Base-by-base conservation (phyloP, 2,113 vertebrate species). In the Marcusenius ussheri region DNA sequence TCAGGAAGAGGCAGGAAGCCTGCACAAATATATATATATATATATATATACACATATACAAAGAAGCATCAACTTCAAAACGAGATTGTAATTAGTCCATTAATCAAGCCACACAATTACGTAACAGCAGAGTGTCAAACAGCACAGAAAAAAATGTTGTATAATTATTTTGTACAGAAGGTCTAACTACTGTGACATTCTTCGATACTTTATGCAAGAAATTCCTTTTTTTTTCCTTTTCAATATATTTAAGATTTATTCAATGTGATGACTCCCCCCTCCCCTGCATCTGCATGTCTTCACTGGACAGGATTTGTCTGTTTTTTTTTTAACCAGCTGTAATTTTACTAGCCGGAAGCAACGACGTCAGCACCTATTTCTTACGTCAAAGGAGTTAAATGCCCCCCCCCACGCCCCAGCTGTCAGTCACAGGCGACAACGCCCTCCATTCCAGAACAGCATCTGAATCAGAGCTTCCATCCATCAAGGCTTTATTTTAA, bases 21-120 rank as follows among this genome's bases (percentile, higher is more conserved):
- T 6, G 24, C 7, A 62, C n/a, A 89, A 86, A 89, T 56, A 21
- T 56, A 58, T n/a, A 51, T 51, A 51, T 51, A 50, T 50, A 49
- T 10, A 62, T 2, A 66, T 8, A 39, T 1, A 77, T 17, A 70
- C 1, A 42, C 4, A 77, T 42, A 42, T 42, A 91, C 89, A 51
- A 53, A 46, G 21, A n/a, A 88, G 88, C 83, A 58, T 56, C 47
- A 90, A 89, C 91, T 93, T 50, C 87, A 51, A 89, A 62, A 70
- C 88, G 88, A 62, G n/a, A 45, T 85, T 77, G 91, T 90, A 93
- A 91, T 93, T 93, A 93, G 90, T 89, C 89, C 90, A 88, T 88
- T 91, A 89, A 92, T 93, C 91, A 92, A 92, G 92, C 90, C 11
- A 89, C 91, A 87, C 53, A 91, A 93, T 95, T 94, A 92, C 90